Evolutionary conservation across 1,140 invertebrate species (phyloP), one percentile per base, ranked within the genome.

Genomic region (Littorina saxatilis): DNA sequence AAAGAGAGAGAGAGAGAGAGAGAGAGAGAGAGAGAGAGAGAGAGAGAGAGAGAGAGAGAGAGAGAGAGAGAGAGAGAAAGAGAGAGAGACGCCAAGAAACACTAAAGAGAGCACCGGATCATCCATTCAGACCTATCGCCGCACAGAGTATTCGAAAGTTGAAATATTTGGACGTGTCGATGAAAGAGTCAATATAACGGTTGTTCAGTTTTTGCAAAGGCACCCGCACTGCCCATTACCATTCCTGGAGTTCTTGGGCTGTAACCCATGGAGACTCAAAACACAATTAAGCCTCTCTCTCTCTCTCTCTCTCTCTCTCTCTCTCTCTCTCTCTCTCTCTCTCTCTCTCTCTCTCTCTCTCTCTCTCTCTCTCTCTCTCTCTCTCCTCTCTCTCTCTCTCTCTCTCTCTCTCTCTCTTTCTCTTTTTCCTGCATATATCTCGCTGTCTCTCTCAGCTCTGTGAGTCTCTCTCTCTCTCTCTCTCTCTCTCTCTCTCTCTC

Each of bases 41-140:
- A 58, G 55, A 58, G 55, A 58, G 55, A 58, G 55, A 58, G 55
- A 58, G 55, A 58, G 55, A 58, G 55, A 58, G 55, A 58, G 55
- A 58, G 55, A 58, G 55, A 58, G 55, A 58, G 47, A 50, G 47
- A 58, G 55, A 58, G 55, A 58, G 23, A 23, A 27, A 58, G 55
- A 58, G 55, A 27, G n/a, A 23, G n/a, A 58, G 55, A 58, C 4
- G 55, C n/a, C n/a, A 27, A 58, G 55, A 58, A 58, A 58, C 55
- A 23, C 17, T 4, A 58, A 27, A 58, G n/a, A 58, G 4, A 23
- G n/a, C 15, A 23, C 9, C 17, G 7, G 55, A 27, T 5, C 15
- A 23, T 58, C 15, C 47, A 20, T 20, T 50, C 47, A 50, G 20
- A n/a, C n/a, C n/a, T n/a, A n/a, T n/a, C n/a, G n/a, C n/a, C n/a